Conservation (phyloP, 2,113 vertebrate genomes). For the Oncorhynchus clarkii region DNA sequence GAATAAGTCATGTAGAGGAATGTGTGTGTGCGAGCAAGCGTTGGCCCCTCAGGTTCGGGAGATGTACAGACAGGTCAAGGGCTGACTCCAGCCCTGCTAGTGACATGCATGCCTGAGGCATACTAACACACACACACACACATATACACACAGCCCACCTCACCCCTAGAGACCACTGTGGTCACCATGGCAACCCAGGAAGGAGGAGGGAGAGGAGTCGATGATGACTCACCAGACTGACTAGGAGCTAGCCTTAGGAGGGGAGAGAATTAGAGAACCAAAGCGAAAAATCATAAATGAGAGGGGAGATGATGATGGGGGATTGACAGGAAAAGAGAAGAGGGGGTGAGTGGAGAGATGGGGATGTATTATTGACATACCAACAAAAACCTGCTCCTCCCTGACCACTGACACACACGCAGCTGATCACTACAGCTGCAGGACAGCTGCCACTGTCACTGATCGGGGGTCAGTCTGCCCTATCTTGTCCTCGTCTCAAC, state of each 20-base stretch:
- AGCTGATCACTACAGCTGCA: background rate
- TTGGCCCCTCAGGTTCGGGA: constrained; percentile 21
- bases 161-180: constrained; percentile 32
- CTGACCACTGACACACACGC: background rate
- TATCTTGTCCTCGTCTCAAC: background rate
- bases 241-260: constrained; percentile 1
- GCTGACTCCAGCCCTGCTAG: constrained; percentile 47
- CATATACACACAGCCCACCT: constrained; percentile 16
- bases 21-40: constrained; percentile 20
- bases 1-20: constrained; percentile 42
- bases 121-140: constrained; percentile 36
- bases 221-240: background rate
- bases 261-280: background rate
- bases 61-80: constrained; percentile 48
- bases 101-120: constrained; percentile 42
- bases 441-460: background rate
- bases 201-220: background rate
- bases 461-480: background rate
- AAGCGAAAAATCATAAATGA: background rate
- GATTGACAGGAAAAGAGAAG: background rate
- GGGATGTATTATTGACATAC: background rate
- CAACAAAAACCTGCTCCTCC: background rate
- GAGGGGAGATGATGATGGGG: background rate
- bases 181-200: constrained; percentile 63
- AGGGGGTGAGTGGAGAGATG: background rate